These are phyloP conservation scores for Tenthredo distinguenda DNA, from an alignment of 2,888 invertebrate genomes.

Conservation along the genomic window DNA sequence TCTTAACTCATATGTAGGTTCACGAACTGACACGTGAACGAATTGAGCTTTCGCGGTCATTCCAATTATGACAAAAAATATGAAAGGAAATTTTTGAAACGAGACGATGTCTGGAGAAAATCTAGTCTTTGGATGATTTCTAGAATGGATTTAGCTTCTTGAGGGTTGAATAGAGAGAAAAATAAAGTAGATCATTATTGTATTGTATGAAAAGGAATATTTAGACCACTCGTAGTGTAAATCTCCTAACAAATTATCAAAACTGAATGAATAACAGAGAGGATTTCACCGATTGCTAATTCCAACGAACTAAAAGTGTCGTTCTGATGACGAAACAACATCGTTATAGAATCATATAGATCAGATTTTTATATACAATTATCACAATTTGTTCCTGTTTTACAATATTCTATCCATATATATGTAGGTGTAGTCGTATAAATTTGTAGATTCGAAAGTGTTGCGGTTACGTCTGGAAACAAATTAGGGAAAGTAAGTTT, in stretches of 20 bases:
- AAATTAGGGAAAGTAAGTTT: slow-evolving; percentile 16
- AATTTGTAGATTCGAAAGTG: neutral
- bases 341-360: neutral
- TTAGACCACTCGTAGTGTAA: neutral
- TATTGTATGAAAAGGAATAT: neutral
- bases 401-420: neutral
- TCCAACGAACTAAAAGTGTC: too few relatives aligned
- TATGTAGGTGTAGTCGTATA: neutral
- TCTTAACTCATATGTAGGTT: too few relatives aligned
- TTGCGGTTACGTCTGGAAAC: neutral
- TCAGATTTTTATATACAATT: neutral
- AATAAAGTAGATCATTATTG: neutral
- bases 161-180: neutral
- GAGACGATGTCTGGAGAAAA: slow-evolving; percentile 1
- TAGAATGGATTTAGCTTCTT: neutral
- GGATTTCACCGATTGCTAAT: too few relatives aligned
- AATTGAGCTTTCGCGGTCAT: neutral
- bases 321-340: too few relatives aligned
- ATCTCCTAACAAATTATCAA: too few relatives aligned
- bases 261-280: too few relatives aligned
- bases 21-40: neutral
- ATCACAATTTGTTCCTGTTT: neutral
- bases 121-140: neutral
- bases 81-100: neutral
- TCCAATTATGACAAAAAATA: neutral